Evolutionary conservation across 2,888 invertebrate species (phyloP).

Genomic region (Troides helena): DNA sequence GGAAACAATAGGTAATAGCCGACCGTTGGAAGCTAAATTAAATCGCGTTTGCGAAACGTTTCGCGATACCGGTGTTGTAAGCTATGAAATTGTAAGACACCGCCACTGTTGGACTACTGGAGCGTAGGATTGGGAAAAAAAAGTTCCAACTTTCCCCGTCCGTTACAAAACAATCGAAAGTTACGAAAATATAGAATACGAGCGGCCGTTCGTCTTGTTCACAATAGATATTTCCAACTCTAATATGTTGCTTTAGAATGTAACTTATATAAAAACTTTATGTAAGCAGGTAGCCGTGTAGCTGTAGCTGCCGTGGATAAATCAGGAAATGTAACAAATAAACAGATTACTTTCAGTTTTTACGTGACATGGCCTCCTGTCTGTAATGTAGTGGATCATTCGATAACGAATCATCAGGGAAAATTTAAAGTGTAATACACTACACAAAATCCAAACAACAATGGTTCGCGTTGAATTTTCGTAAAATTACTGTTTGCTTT

Average conservation of each 20-base stretch:
- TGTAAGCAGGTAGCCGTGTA: too few relatives aligned
- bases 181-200: conserved; percentile 56
- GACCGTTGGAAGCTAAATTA: conserved; percentile 37
- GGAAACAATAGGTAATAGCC: conserved; percentile 32
- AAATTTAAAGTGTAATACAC: too few relatives aligned
- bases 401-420: not conserved
- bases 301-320: too few relatives aligned
- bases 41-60: conserved; percentile 60
- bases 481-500: conserved; percentile 30
- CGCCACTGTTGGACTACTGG: conserved; percentile 65
- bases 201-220: conserved; percentile 8
- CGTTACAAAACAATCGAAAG: conserved; percentile 63
- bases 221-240: conserved; percentile 12
- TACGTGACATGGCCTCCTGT: too few relatives aligned
- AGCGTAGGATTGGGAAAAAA: conserved; percentile 77
- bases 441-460: too few relatives aligned
- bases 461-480: not conserved
- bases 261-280: too few relatives aligned
- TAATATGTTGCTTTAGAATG: conserved; percentile 1
- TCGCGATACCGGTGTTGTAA: conserved; percentile 63
- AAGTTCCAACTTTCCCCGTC: conserved; percentile 61
- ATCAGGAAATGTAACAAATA: too few relatives aligned
- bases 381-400: not conserved
- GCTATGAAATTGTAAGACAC: conserved; percentile 70
- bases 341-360: too few relatives aligned